Evolutionary conservation across 2,888 invertebrate species (phyloP).

Genomic region (Pemphredon lugubris): DNA sequence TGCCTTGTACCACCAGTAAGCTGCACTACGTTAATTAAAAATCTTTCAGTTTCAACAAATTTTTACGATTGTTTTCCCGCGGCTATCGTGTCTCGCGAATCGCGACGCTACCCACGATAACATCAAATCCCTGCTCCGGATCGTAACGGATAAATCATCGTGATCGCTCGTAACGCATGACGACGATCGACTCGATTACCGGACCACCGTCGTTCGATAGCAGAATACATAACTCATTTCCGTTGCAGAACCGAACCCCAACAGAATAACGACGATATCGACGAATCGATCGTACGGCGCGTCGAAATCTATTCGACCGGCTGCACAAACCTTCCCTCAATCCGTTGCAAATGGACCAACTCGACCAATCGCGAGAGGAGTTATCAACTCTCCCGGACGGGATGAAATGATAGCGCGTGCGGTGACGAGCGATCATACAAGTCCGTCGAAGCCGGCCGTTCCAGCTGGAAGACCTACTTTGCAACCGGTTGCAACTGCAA

Average conservation of each 20-base stretch:
- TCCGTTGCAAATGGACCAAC: slow-evolving; percentile 4
- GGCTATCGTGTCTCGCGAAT: too few species aligned
- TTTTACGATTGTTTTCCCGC: not conserved
- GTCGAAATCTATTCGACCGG: slow-evolving; percentile 1
- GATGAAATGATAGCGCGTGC: slow-evolving; percentile 1
- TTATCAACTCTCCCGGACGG: slow-evolving; percentile 3
- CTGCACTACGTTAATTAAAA: too few species aligned
- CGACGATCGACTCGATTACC: too few species aligned
- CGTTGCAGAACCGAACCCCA: slow-evolving; percentile 46
- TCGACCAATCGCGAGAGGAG: slow-evolving; percentile 9
- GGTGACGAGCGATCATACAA: not conserved
- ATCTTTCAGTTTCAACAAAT: too few species aligned
- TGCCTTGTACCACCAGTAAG: slow-evolving; percentile 80
- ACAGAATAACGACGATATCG: slow-evolving; percentile 5
- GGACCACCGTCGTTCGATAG: too few species aligned
- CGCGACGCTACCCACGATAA: too few species aligned
- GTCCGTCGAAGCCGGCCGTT: slow-evolving; percentile 4
- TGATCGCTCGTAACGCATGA: too few species aligned
- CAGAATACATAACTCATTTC: too few species aligned
- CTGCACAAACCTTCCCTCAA: slow-evolving; percentile 1
- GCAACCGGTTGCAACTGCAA: slow-evolving; percentile 32
- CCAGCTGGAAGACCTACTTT: slow-evolving; percentile 28
- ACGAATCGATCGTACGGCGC: not conserved
- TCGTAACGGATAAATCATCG: too few species aligned
- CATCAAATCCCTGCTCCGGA: too few species aligned